Percentiles rank a stretch among this genome's conserved stretches.
Evolutionary conservation across 1,140 invertebrate species (phyloP).

Genomic region (Camponotus vicinus): DNA sequence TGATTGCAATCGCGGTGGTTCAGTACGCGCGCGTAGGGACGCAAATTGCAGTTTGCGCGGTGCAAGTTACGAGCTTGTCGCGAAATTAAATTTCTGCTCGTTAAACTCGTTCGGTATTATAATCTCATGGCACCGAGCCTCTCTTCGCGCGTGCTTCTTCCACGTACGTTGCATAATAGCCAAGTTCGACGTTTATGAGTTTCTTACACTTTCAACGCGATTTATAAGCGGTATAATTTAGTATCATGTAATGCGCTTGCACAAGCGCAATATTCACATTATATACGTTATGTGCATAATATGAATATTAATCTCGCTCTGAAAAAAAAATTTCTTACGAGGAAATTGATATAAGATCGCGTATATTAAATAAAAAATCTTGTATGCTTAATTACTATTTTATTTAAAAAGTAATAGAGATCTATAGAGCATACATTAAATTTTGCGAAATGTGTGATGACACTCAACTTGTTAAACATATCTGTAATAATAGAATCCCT

Average conservation of each 20-base stretch:
- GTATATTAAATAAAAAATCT: background rate
- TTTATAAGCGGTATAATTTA: constrained; percentile 40
- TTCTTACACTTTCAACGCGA: constrained; percentile 52
- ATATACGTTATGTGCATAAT: constrained; percentile 24
- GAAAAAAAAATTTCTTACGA: background rate
- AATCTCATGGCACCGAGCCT: constrained; percentile 23
- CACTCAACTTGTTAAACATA: constrained; percentile 1
- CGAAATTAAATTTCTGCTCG: constrained; percentile 57
- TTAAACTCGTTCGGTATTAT: constrained; percentile 61
- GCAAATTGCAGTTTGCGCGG: constrained; percentile 51
- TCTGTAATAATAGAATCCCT: constrained; percentile 2
- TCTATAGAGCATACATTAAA: background rate
- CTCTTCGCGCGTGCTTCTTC: constrained; percentile 30
- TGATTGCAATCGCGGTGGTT: constrained; percentile 51
- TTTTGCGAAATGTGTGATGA: background rate
- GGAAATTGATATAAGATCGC: background rate
- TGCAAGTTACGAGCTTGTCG: constrained; percentile 51
- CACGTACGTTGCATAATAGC: constrained; percentile 30
- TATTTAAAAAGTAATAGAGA: background rate
- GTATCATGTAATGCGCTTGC: background rate
- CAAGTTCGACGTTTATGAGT: constrained; percentile 56
- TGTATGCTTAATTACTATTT: background rate
- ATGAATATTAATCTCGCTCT: constrained; percentile 10
- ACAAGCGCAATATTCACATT: constrained; percentile 26
- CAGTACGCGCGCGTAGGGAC: background rate